Evolutionary conservation across 2,797 vertebrate species (phyloP).

Genomic region (Capromys pilorides): DNA sequence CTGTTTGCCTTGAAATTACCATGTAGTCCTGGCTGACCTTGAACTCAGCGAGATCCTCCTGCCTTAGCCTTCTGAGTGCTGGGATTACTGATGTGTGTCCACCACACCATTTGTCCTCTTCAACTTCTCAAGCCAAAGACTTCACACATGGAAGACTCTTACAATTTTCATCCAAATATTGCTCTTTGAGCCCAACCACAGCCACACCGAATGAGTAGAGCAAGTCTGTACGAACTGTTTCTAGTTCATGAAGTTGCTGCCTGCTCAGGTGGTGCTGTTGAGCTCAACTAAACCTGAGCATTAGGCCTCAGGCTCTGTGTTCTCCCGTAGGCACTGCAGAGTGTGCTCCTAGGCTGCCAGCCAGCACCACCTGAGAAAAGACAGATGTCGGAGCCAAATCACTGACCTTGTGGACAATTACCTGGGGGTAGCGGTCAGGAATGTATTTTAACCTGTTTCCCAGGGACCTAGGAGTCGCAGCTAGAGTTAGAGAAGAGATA

Average conservation of each 20-base stretch:
- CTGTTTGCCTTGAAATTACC: not conserved
- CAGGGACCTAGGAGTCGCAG: not conserved
- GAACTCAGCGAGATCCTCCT: not conserved
- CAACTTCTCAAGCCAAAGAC: not conserved
- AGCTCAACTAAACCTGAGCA: not conserved
- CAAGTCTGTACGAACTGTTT: not conserved
- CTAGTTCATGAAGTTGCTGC: not conserved
- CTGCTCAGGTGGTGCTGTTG: not conserved
- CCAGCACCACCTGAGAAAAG: not conserved
- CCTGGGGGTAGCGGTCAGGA: not conserved
- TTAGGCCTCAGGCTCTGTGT: not conserved
- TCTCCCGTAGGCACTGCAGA: not conserved
- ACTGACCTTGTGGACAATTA: not conserved
- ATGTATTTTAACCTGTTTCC: conserved; percentile 26
- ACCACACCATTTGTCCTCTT: not conserved
- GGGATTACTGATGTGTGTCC: not conserved
- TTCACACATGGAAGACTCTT: not conserved
- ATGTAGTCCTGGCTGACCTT: not conserved
- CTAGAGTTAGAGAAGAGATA: not conserved
- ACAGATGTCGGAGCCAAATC: not conserved
- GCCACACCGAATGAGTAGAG: not conserved
- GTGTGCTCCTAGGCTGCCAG: not conserved
- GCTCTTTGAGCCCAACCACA: not conserved
- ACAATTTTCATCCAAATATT: not conserved
- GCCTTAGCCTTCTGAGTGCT: not conserved